Evolutionary conservation across 2,888 invertebrate genomes (phyloP).

Genomic region (Dastarcus helophoroides): DNA sequence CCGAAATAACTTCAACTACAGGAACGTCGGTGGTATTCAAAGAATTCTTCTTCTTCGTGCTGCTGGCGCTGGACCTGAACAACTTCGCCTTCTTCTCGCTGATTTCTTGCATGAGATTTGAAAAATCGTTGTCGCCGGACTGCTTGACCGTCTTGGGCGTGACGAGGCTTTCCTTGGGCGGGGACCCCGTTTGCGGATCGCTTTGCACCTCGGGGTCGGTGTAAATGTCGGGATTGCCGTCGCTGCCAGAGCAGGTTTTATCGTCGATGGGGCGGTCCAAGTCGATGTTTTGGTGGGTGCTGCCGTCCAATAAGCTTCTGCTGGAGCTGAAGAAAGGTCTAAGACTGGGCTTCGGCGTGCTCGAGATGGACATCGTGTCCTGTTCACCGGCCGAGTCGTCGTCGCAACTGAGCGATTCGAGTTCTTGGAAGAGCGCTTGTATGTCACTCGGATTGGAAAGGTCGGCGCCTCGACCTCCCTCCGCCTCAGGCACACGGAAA

Average conservation of each 20-base stretch:
- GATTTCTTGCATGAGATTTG: slow-evolving; percentile 29
- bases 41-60: slow-evolving; percentile 54
- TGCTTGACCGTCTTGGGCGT: slow-evolving; percentile 23
- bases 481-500: slow-evolving; percentile 87
- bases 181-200: slow-evolving; percentile 48
- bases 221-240: slow-evolving; percentile 39
- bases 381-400: slow-evolving; percentile 89
- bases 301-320: slow-evolving; percentile 51
- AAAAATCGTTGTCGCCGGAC: slow-evolving; percentile 27
- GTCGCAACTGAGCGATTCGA: slow-evolving; percentile 84
- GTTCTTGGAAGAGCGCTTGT: slow-evolving; percentile 89
- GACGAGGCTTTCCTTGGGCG: slow-evolving; percentile 39
- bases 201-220: slow-evolving; percentile 60
- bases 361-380: slow-evolving; percentile 93
- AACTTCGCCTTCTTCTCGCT: slow-evolving; percentile 47
- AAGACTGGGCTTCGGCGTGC: slow-evolving; percentile 92
- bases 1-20: slow-evolving; percentile 31
- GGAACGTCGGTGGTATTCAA: slow-evolving; percentile 40
- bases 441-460: slow-evolving; percentile 75
- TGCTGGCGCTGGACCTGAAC: slow-evolving; percentile 50
- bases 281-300: slow-evolving; percentile 24
- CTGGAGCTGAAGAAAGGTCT: slow-evolving; percentile 92
- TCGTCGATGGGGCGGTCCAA: slow-evolving; percentile 29
- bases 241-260: slow-evolving; percentile 42
- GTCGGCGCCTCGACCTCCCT: slow-evolving; percentile 56